Evolutionary conservation across 2,888 invertebrate species (phyloP).

Genomic region (Trissolcus brochymenae): DNA sequence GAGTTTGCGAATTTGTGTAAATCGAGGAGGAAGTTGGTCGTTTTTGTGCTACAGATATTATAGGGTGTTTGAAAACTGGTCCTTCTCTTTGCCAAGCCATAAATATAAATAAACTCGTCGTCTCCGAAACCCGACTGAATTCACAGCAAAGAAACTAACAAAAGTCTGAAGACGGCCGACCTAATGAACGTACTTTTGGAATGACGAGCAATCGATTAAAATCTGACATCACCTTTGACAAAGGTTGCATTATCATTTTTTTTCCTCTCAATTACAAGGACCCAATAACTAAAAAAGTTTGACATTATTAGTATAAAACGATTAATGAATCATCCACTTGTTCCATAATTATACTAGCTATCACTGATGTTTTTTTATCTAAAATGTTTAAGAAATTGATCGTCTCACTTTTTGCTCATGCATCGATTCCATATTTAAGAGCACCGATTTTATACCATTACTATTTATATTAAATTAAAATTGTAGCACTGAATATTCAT

Average conservation of each 20-base stretch:
- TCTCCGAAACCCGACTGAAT: constrained; percentile 51
- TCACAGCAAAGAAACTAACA: constrained; percentile 33
- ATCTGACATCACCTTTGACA: not conserved
- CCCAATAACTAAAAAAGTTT: too few relatives aligned
- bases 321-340: not conserved
- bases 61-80: constrained; percentile 53
- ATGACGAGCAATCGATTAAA: constrained; percentile 43
- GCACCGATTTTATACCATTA: too few relatives aligned
- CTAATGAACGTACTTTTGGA: constrained; percentile 44
- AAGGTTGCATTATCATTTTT: constrained; percentile 2
- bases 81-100: constrained; percentile 52
- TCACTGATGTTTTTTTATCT: too few relatives aligned
- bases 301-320: too few relatives aligned
- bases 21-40: constrained; percentile 55
- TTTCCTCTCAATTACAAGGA: too few relatives aligned
- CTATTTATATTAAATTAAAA: too few relatives aligned
- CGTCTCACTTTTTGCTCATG: too few relatives aligned
- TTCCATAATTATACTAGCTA: not conserved
- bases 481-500: too few relatives aligned
- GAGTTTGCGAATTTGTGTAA: constrained; percentile 65
- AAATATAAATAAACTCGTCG: constrained; percentile 59
- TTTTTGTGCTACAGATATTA: constrained; percentile 56
- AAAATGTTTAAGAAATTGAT: too few relatives aligned
- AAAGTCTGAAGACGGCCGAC: constrained; percentile 29
- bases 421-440: too few relatives aligned